These are phyloP conservation scores for Parotocinclus haroldoi DNA, from an alignment of 2,797 vertebrate species.

Conservation along the genomic window DNA sequence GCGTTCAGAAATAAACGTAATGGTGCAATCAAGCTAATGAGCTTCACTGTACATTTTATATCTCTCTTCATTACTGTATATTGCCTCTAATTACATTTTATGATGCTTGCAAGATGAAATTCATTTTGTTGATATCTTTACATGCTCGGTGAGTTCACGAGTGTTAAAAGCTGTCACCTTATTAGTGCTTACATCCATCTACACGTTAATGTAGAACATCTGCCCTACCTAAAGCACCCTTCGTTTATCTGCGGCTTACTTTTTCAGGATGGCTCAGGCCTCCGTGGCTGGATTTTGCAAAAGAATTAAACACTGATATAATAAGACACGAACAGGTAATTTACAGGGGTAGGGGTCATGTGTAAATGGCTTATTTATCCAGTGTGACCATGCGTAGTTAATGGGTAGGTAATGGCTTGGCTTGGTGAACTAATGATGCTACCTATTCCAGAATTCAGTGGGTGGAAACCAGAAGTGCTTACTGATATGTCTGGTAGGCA, in stretches of 20 bases:
- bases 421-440: no score
- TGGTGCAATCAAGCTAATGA: conserved; percentile 48
- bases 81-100: conserved; percentile 29
- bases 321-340: no score
- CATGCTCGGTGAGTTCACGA: conserved; percentile 18
- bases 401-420: no score
- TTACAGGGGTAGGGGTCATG: no score
- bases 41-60: conserved; percentile 33
- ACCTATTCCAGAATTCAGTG: no score
- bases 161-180: conserved; percentile 14
- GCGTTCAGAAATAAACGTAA: conserved; percentile 52
- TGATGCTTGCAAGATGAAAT: conserved; percentile 22
- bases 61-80: conserved; percentile 35
- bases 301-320: no score
- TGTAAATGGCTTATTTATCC: no score
- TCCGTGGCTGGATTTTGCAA: neutral
- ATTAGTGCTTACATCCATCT: conserved; percentile 16
- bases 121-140: conserved; percentile 22
- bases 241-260: neutral
- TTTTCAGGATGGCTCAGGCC: neutral
- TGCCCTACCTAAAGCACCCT: neutral
- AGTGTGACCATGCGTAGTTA: no score
- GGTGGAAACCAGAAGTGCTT: no score
- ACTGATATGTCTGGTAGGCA: no score
- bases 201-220: conserved; percentile 4